Conservation (phyloP, 2,113 vertebrate species). For the Chaenogobius annularis region DNA sequence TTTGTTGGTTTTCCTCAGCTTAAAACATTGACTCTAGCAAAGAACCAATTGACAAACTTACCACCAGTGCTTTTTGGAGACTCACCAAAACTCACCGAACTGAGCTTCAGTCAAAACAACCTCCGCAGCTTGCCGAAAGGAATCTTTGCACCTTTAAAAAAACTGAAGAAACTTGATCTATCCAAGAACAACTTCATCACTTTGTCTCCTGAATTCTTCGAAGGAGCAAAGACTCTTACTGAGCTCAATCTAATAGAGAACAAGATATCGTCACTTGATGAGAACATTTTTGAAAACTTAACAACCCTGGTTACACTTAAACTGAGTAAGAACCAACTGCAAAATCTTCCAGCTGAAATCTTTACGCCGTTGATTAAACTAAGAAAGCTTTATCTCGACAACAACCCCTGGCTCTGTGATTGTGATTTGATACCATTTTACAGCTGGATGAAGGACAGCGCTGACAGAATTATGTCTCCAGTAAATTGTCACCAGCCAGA, state of each 20-base stretch:
- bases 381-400: constrained; percentile 65
- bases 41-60: constrained; percentile 70
- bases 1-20: constrained; percentile 77
- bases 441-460: constrained; percentile 63
- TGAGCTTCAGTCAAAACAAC: constrained; percentile 75
- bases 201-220: constrained; percentile 70
- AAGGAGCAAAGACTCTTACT: constrained; percentile 67
- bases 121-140: constrained; percentile 66
- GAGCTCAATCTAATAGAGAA: constrained; percentile 76
- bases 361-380: constrained; percentile 68
- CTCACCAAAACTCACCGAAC: constrained; percentile 60
- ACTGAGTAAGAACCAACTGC: constrained; percentile 66
- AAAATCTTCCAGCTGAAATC: constrained; percentile 57
- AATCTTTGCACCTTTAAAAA: constrained; percentile 70
- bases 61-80: constrained; percentile 72
- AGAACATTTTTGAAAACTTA: constrained; percentile 63
- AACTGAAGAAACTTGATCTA: constrained; percentile 70
- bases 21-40: constrained; percentile 65
- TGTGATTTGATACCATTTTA: constrained; percentile 75
- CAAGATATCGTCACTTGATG: constrained; percentile 59
- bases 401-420: constrained; percentile 84
- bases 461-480: constrained; percentile 44
- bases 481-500: constrained; percentile 69
- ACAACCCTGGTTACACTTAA: constrained; percentile 65
- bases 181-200: constrained; percentile 73